Base-by-base conservation (phyloP, 2,113 vertebrate species). In the Arothron firmamentum region DNA sequence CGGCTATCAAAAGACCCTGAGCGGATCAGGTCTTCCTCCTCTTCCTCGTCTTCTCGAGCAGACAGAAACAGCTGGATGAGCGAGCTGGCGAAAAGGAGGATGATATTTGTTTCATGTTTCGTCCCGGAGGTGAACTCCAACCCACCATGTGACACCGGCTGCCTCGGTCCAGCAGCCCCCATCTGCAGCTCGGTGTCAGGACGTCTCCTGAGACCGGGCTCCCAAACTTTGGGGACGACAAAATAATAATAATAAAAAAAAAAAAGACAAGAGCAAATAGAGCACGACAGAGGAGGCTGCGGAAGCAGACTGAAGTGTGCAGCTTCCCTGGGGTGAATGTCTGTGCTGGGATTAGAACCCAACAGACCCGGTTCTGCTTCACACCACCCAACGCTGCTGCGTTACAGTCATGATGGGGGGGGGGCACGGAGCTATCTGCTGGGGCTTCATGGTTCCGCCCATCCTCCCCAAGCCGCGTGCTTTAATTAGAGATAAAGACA, bases 401-500 rank as follows among this genome's bases (percentile, higher is more conserved):
- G 72, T 62, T 66, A 58, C 67, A 77, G 64, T 64, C 7, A 5
- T 6, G 63, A 23, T 53, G 38, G 41, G 49, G 48, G 62, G 62
- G 66, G 52, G 31, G 4, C 3, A 15, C 1, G 19, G n/a, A 18
- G n/a, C n/a, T n/a, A 69, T 81, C 75, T 77, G 59, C 34, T 28
- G 61, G 71, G 69, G 69, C 31, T 82, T 75, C 77, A 63, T 60
- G 77, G 75, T 81, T 75, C 78, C 78, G 70, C 85, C 68, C 81
- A 83, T 80, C 83, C 85, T 83, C 83, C 78, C 75, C 74, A 53
- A 78, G 70, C 70, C 62, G 65, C 78, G 71, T 66, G 81, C 74
- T 88, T 85, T 87, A 87, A 87, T 88, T 87, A 88, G 83, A 83
- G 80, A 82, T 85, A 83, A 88, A 87, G 82, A 87, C 85, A 86